Evolutionary conservation across 2,888 invertebrate species (phyloP), one percentile per base, ranked within the genome.

Genomic region (Limnephilus rhombicus): DNA sequence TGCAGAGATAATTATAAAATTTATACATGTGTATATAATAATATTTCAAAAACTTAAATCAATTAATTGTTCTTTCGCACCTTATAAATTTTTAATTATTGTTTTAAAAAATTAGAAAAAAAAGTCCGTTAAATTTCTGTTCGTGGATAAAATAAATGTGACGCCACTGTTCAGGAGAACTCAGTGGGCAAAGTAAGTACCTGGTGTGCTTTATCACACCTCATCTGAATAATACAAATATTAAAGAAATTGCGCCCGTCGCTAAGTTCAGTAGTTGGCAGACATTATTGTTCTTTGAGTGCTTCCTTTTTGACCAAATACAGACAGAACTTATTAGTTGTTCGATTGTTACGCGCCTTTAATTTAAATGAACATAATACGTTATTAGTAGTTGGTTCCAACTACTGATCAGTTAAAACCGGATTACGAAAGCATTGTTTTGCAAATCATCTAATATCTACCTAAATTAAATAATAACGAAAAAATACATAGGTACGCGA

Each of bases 261-360:
- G 13, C 86, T 45, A 24, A 85, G 31, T n/a, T 81, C 29, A 82
- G 82, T 34, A 82, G 31, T 31, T 34, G 41, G 86, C 49, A 86
- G 86, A 15, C 86, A n/a, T 86, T 37, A 18, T 86, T 45, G 34
- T 41, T 45, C 87, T n/a, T 31, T 37, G 68, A 24, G 24, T n/a
- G 68, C 68, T 53, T 88, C 68, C 88, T 15, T 88, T 80, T 68
- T 88, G 49, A 88, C 88, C 88, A 88, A 53, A 80, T 88, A 88
- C 68, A 88, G 68, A 80, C 4, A 34, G 31, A 80, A 68, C 15
- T 24, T 68, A 68, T 24, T 68, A 68, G n/a, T 68, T n/a, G 45
- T 88, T 34, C 68, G 88, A 68, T 37, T 24, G 29, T 37, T 68
- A 24, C 31, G 49, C 87, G 31, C 29, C 68, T 49, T 87, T 53